Percentiles rank a stretch among this genome's conserved stretches.
phyloP scores from a whole-genome alignment of 2,113 vertebrate species.

The Rhinopithecus roxellana region DNA sequence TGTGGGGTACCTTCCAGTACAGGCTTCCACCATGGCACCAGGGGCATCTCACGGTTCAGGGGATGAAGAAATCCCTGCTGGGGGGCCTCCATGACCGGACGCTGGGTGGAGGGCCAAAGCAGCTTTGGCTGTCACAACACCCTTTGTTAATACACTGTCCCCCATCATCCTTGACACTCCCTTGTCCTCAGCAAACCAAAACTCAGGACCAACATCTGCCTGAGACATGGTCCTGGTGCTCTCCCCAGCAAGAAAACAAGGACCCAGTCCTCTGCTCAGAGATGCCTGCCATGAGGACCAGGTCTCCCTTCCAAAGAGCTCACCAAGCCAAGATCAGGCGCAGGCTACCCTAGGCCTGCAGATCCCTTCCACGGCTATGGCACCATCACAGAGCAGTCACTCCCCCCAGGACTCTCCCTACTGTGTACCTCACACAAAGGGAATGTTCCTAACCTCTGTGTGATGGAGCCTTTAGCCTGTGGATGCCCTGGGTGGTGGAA shows the following conservation, averaged over 20 bases:
- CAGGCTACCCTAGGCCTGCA: too few relatives aligned
- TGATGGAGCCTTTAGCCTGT: not conserved
- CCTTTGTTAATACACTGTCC: not conserved
- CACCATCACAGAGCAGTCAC: not conserved
- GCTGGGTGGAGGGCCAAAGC: not conserved
- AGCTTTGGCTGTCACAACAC: too few relatives aligned
- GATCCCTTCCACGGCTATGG: not conserved
- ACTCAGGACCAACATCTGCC: not conserved
- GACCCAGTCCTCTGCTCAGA: not conserved
- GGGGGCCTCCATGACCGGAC: too few relatives aligned
- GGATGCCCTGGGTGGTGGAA: too few relatives aligned
- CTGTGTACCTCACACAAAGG: not conserved
- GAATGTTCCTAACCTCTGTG: not conserved
- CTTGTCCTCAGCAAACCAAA: not conserved
- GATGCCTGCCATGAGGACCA: not conserved
- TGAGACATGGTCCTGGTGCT: not conserved
- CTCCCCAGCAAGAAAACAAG: not conserved
- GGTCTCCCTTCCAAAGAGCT: not conserved
- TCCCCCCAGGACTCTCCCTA: not conserved
- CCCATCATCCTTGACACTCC: not conserved
- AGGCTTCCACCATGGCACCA: too few relatives aligned
- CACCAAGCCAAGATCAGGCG: not conserved
- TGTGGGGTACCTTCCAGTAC: accelerated
- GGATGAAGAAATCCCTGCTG: too few relatives aligned
- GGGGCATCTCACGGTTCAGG: too few relatives aligned